Evolutionary conservation across 2,113 vertebrate species (phyloP), one percentile per base, ranked within the genome.

Genomic region (Coregonus clupeaformis): DNA sequence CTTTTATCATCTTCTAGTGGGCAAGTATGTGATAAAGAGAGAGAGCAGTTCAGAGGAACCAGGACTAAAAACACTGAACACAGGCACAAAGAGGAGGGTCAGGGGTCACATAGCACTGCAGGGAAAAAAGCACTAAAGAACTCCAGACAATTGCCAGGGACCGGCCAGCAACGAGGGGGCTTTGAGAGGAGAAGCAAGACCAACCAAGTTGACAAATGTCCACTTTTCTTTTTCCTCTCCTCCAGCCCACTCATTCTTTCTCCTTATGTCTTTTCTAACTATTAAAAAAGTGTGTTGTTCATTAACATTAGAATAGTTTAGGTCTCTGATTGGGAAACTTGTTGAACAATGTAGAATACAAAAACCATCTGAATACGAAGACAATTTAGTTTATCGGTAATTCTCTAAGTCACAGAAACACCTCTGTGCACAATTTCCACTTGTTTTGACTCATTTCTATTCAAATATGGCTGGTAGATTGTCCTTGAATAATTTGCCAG

Each of bases 11-110:
- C 63, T 76, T 88, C 77, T 86, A 84, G 75, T 86, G 81, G 83
- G 84, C 85, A 88, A 88, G 79, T 79, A 83, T 78, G 82, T 82
- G 80, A 84, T 86, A 86, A 85, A 85, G 77, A 86, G 77, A 72
- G 78, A 64, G 76, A 78, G 80, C 81, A 76, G 84, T 85, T 85
- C 79, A 86, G 84, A 83, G 72, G 81, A 80, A 82, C 80, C 75
- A 71, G 60, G 80, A 82, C 78, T 85, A 86, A 84, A 84, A 88
- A 88, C 84, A 88, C 77, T 78, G 74, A 75, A 74, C 77, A 75
- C 74, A 72, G 71, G 71, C 82, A 85, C 83, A 86, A 84, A 83
- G 79, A 69, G 27, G 20, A 30, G 63, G 82, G 83, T 88, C 83
- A 88, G 69, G 79, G 87, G 84, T 36, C 84, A 85, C 82, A 77